phyloP scores from a whole-genome alignment of 1,140 invertebrate genomes.

The Lysiphlebus fabarum region DNA sequence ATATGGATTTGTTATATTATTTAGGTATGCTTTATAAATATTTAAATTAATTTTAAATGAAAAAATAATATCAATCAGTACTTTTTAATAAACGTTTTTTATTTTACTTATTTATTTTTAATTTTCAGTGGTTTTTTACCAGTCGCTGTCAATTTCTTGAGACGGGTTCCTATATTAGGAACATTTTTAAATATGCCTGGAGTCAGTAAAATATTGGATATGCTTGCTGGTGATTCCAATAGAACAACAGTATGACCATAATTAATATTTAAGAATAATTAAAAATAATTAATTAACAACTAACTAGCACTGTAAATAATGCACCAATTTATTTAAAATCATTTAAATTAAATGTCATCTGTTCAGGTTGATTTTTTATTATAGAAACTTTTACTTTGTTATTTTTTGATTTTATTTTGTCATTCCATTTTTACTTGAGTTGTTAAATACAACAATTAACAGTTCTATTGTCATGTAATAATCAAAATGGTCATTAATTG shows the following conservation, averaged over 20 bases:
- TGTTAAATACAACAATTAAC: no score
- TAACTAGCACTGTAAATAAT: conserved; percentile 38
- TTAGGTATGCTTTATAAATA: conserved; percentile 58
- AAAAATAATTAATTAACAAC: conserved; percentile 4
- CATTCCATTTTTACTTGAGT: conserved; percentile 1
- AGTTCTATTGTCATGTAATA: no score
- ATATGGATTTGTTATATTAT: conserved; percentile 80
- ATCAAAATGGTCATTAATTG: no score
- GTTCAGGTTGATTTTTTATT: neutral
- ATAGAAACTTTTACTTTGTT: conserved; percentile 1
- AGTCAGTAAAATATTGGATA: conserved; percentile 62
- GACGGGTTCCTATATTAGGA: conserved; percentile 73
- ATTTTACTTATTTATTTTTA: no score
- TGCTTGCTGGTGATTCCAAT: conserved; percentile 61
- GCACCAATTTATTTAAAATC: conserved; percentile 1
- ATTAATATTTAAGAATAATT: conserved; percentile 15
- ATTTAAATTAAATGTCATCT: neutral
- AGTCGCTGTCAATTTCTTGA: conserved; percentile 83
- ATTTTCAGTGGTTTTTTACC: conserved; percentile 86
- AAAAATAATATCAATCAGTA: no score
- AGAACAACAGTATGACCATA: conserved; percentile 62
- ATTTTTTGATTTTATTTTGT: neutral
- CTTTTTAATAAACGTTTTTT: no score
- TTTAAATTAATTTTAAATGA: conserved; percentile 18
- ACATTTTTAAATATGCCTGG: conserved; percentile 73